phyloP scores from a whole-genome alignment of 2,888 invertebrate genomes.

The Troilus luridus region DNA sequence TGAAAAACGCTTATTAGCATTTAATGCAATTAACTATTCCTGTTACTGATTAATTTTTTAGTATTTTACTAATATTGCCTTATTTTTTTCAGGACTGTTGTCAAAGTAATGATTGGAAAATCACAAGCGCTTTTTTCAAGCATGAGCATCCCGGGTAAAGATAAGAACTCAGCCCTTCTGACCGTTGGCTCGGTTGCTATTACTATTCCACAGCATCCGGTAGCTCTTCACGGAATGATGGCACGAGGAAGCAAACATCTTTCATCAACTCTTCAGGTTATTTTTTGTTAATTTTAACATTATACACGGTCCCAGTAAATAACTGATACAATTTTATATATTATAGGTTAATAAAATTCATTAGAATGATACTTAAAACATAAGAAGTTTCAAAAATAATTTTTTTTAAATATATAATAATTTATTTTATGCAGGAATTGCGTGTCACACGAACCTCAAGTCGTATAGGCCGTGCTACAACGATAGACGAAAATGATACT shows the following conservation, averaged over 20 bases:
- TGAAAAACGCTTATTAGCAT: too few species aligned
- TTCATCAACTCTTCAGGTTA: constrained; percentile 89
- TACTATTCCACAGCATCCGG: constrained; percentile 98
- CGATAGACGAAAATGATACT: constrained; percentile 72
- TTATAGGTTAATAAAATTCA: not conserved
- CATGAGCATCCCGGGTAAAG: constrained; percentile 80
- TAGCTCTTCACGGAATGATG: constrained; percentile 98
- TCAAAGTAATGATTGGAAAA: constrained; percentile 92
- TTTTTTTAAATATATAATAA: not conserved
- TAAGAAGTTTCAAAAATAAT: not conserved
- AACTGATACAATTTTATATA: not conserved
- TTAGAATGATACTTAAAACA: not conserved
- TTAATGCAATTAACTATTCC: not conserved
- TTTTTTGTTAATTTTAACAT: constrained; percentile 17
- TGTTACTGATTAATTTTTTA: not conserved
- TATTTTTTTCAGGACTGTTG: constrained; percentile 81
- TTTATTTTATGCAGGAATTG: constrained; percentile 74
- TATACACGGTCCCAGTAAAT: not conserved
- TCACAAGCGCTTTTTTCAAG: constrained; percentile 94
- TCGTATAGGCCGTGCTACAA: constrained; percentile 78
- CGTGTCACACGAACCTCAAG: constrained; percentile 86
- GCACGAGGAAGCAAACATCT: constrained; percentile 93
- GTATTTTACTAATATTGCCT: not conserved
- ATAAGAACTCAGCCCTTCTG: constrained; percentile 84
- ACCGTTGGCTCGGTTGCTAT: constrained; percentile 92